Base-by-base conservation (phyloP, 1,140 invertebrate species). In the Papilio machaon region DNA sequence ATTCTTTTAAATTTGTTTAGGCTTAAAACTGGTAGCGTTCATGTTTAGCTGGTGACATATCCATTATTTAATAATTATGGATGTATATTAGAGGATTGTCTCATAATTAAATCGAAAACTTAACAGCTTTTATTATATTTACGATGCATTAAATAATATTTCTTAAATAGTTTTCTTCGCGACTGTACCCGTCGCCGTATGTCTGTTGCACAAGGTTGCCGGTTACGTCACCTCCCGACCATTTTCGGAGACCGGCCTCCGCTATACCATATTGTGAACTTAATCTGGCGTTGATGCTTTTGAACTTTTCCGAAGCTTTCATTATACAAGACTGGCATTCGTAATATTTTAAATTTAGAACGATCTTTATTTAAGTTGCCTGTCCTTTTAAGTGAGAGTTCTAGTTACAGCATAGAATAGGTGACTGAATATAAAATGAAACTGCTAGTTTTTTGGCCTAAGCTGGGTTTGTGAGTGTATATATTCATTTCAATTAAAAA, bases 191-290 rank as follows among this genome's bases (percentile, higher is more conserved):
- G 35, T 43, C 19, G 52, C 75, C 19, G 77, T 38, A 67, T 54
- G 30, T 73, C 77, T 54, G 82, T 86, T 86, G 74, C 85, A 86
- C 85, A 86, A 86, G 85, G 82, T 83, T 86, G 82, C 54, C 80
- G 79, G 81, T 86, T 81, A 86, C 79, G 75, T 82, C 76, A 80
- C 35, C 52, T 30, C n/a, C 30, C 64, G 77, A 58, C 60, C 77
- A 47, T 83, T 83, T 83, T 82, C 80, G 82, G 74, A 79, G 80
- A 85, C 75, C 73, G 77, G 52, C 54, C 81, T 47, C 74, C 23
- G 64, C 43, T 80, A 79, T 67, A 30, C 43, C 80, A 78, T 76
- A 80, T 54, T 79, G 54, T 64, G 10, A 67, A 70, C 52, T 75
- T 58, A 58, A 58, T 60, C 75, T 78, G 17, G 10, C n/a, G 9